These are phyloP conservation scores for Poecilus cupreus DNA, from an alignment of 2,888 invertebrate species.

Conservation along the genomic window DNA sequence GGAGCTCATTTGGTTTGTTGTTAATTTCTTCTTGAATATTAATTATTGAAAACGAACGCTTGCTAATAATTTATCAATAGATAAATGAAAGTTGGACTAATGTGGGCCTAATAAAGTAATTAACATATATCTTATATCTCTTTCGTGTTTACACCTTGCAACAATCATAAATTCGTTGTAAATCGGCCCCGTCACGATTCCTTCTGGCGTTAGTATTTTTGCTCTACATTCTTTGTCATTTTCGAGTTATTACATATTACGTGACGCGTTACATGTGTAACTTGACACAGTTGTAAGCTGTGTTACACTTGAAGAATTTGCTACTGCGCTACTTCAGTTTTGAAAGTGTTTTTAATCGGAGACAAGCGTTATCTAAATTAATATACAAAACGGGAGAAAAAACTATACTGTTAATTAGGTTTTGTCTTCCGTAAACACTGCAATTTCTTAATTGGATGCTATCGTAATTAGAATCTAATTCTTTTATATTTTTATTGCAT, in stretches of 20 bases:
- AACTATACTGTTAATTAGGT: background rate
- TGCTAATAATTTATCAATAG: background rate
- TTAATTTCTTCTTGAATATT: no score
- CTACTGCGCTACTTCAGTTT: background rate
- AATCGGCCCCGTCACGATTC: background rate
- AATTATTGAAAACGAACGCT: no score
- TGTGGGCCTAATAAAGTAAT: background rate
- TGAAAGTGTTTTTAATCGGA: conserved; percentile 32
- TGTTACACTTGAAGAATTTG: background rate
- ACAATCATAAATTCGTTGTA: background rate
- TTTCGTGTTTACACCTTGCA: background rate
- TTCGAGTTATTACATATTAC: background rate
- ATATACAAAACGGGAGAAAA: background rate
- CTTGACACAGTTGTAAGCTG: conserved; percentile 26
- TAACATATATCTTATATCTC: background rate
- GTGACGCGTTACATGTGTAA: conserved; percentile 13
- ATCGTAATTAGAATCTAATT: background rate
- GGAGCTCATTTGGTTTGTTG: no score
- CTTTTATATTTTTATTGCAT: background rate
- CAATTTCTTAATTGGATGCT: background rate
- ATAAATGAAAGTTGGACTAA: background rate
- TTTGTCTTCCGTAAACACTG: background rate
- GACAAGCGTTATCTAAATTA: conserved; percentile 1
- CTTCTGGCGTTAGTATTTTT: background rate
- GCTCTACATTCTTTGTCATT: conserved; percentile 10